Conservation (phyloP, 2,888 invertebrate genomes). For the Drosophila prolongata region DNA sequence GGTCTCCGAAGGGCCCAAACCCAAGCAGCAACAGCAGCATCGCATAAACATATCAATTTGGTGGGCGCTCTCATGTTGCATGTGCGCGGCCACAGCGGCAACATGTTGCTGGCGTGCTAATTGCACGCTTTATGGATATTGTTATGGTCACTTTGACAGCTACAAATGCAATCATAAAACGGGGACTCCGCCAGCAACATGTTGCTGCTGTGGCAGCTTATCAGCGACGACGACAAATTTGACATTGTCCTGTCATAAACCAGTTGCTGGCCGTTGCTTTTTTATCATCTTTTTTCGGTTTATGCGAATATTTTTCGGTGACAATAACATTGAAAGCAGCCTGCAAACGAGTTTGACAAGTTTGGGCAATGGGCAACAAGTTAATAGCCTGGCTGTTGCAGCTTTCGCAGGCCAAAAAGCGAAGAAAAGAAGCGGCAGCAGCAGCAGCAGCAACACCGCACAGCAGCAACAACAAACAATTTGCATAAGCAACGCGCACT, state of each 20-base stretch:
- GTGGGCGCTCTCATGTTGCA: slow-evolving; percentile 59
- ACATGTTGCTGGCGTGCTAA: slow-evolving; percentile 77
- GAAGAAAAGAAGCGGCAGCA: slow-evolving; percentile 19
- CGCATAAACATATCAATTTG: slow-evolving; percentile 79
- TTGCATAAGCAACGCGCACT: slow-evolving; percentile 81
- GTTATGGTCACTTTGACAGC: slow-evolving; percentile 74
- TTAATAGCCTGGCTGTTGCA: slow-evolving; percentile 72
- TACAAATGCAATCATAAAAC: slow-evolving; percentile 47
- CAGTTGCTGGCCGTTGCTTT: slow-evolving; percentile 66
- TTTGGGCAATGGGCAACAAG: slow-evolving; percentile 77
- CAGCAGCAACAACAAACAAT: slow-evolving; percentile 69
- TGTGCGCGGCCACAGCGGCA: slow-evolving; percentile 46
- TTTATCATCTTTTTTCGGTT: slow-evolving; percentile 56
- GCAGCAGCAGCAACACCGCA: slow-evolving; percentile 41
- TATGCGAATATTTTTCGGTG: slow-evolving; percentile 63
- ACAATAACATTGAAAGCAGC: slow-evolving; percentile 78
- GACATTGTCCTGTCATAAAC: slow-evolving; percentile 75
- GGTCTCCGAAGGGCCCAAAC: slow-evolving; percentile 37
- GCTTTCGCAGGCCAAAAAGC: slow-evolving; percentile 65
- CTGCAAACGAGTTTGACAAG: slow-evolving; percentile 78
- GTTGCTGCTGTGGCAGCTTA: slow-evolving; percentile 54
- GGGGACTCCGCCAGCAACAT: slow-evolving; percentile 52
- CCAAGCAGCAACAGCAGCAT: slow-evolving; percentile 31
- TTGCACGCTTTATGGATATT: slow-evolving; percentile 75
- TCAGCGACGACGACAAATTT: slow-evolving; percentile 71